phyloP scores from a whole-genome alignment of 2,797 vertebrate species.

The Psittacula echo region DNA sequence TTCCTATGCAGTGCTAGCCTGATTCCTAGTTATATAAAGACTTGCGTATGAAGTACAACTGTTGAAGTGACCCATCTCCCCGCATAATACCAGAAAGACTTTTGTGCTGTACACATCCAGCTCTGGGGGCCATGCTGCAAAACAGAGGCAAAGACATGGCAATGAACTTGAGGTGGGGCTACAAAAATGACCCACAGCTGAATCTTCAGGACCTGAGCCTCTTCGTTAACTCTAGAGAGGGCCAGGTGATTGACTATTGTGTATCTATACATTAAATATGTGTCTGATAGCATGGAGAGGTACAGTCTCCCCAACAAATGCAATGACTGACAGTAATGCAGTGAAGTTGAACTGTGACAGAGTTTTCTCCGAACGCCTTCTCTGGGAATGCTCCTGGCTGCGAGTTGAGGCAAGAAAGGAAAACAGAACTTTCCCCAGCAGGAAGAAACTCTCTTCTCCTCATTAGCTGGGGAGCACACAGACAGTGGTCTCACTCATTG shows the following conservation, averaged over 20 bases:
- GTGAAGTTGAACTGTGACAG: not conserved
- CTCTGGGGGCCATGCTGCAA: fast-evolving
- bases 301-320: not conserved
- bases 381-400: not conserved
- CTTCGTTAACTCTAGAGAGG: not conserved
- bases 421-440: fast-evolving
- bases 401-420: not conserved
- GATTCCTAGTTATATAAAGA: not conserved
- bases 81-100: not conserved
- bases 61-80: not conserved
- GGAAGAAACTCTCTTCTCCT: not conserved
- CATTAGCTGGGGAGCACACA: not conserved
- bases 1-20: not conserved
- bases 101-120: not conserved
- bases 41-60: not conserved
- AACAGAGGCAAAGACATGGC: fast-evolving
- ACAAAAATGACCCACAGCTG: not conserved
- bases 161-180: no score
- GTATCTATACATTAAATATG: fast-evolving
- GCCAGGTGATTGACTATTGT: not conserved
- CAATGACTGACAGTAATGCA: not conserved
- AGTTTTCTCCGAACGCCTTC: not conserved
- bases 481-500: fast-evolving
- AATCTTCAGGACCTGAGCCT: not conserved
- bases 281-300: fast-evolving